Percentiles rank a stretch among this genome's conserved stretches.
phyloP scores from a whole-genome alignment of 2,113 vertebrate species.

The Coracopsis vasa region DNA sequence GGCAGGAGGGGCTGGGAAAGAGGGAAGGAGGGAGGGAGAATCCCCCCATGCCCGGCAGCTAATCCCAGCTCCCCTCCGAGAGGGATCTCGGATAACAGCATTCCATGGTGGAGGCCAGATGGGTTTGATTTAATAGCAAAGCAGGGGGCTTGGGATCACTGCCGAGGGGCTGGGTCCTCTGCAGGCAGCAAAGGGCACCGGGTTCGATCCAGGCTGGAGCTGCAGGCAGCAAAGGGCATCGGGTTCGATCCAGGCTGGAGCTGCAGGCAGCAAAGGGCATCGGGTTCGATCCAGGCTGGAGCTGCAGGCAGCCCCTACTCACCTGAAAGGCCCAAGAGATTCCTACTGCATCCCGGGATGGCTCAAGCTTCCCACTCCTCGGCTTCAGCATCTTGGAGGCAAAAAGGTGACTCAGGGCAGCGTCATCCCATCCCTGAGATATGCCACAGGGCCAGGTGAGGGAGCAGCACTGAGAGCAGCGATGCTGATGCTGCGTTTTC shows the following conservation, averaged over 20 bases:
- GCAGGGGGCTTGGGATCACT: not conserved
- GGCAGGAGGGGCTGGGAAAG: not conserved
- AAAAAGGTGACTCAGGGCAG: not conserved
- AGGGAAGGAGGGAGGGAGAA: not conserved
- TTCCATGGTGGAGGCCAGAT: not conserved
- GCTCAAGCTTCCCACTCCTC: not conserved
- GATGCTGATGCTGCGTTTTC: not conserved
- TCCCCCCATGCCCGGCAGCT: slow-evolving; percentile 20
- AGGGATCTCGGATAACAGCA: slow-evolving; percentile 41
- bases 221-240: too few relatives aligned
- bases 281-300: not conserved
- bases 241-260: not conserved
- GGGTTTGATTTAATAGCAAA: slow-evolving; percentile 57
- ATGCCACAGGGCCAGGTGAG: not conserved
- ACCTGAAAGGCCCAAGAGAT: not conserved
- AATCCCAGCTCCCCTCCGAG: slow-evolving; percentile 22
- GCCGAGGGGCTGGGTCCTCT: not conserved
- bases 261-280: not conserved
- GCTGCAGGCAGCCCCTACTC: too few relatives aligned
- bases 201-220: not conserved
- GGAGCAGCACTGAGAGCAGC: not conserved
- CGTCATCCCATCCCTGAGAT: fast-evolving
- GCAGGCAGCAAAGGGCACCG: not conserved
- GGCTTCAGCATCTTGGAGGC: not conserved
- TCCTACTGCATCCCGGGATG: fast-evolving